Conservation (phyloP, 2,113 vertebrate species). For the Petrocephalus microphthalmus region DNA sequence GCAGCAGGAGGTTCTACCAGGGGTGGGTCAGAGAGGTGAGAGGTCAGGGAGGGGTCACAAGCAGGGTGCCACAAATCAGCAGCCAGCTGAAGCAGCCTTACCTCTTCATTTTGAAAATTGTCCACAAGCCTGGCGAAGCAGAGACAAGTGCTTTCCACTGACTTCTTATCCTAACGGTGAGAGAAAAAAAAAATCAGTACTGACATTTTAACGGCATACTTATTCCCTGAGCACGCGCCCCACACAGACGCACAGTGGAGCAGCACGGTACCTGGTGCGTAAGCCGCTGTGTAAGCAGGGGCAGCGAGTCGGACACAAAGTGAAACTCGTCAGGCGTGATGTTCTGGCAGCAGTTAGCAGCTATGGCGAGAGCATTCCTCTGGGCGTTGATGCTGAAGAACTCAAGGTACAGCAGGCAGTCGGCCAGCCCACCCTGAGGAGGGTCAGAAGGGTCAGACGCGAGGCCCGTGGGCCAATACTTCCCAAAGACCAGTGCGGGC, state of each 20-base stretch:
- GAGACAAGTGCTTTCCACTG: slow-evolving; percentile 98
- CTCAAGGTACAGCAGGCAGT: slow-evolving; percentile 92
- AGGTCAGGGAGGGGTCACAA: slow-evolving; percentile 6
- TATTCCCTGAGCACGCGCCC: not conserved
- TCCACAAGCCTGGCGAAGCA: slow-evolving; percentile 97
- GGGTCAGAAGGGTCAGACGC: slow-evolving; percentile 7
- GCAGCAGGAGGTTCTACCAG: slow-evolving; percentile 87
- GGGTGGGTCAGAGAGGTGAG: not conserved
- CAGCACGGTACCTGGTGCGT: slow-evolving; percentile 81
- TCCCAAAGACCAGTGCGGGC: not conserved
- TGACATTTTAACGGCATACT: not conserved
- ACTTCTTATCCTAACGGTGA: slow-evolving; percentile 86
- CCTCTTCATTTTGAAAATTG: slow-evolving; percentile 98
- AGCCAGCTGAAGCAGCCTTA: slow-evolving; percentile 42
- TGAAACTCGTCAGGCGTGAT: slow-evolving; percentile 98
- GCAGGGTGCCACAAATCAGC: not conserved
- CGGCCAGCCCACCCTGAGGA: slow-evolving; percentile 84
- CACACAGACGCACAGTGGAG: not conserved
- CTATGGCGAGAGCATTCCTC: slow-evolving; percentile 95
- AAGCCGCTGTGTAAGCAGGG: slow-evolving; percentile 92
- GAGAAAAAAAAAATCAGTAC: not conserved
- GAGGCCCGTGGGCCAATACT: not conserved
- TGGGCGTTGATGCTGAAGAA: slow-evolving; percentile 99
- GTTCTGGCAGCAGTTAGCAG: slow-evolving; percentile 98
- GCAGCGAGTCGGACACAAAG: slow-evolving; percentile 96